Evolutionary conservation across 1,140 invertebrate species (phyloP).

Genomic region (Cydia pomonella): DNA sequence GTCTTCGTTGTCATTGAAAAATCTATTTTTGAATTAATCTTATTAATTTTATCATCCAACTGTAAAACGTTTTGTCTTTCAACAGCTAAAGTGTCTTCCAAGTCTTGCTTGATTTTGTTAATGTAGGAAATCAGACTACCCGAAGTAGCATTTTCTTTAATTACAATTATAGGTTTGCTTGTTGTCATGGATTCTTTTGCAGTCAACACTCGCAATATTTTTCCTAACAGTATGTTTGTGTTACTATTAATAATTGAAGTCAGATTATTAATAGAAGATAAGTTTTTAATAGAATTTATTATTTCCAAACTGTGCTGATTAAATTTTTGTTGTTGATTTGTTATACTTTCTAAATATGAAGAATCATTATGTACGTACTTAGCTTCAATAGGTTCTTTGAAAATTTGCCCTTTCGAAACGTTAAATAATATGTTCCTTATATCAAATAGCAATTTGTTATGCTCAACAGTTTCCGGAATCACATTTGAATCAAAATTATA

Average conservation of each 20-base stretch:
- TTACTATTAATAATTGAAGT: slow-evolving; percentile 34
- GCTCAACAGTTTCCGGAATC: not conserved
- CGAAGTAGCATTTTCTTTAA: slow-evolving; percentile 33
- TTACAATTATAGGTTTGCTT: slow-evolving; percentile 8
- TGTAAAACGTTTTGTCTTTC: slow-evolving; percentile 44
- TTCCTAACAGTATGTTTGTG: slow-evolving; percentile 42
- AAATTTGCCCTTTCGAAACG: slow-evolving; percentile 18
- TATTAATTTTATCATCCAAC: slow-evolving; percentile 39
- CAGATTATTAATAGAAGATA: slow-evolving; percentile 36
- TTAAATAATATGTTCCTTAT: slow-evolving; percentile 35
- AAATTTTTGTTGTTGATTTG: not conserved
- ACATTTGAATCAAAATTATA: not conserved
- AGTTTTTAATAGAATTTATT: not conserved
- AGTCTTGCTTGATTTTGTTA: slow-evolving; percentile 41
- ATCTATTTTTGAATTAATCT: slow-evolving; percentile 32
- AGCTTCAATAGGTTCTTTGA: not conserved
- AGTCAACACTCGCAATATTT: slow-evolving; percentile 37
- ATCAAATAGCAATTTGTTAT: slow-evolving; percentile 31
- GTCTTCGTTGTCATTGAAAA: slow-evolving; percentile 5
- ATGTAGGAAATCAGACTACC: slow-evolving; percentile 39
- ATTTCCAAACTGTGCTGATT: not conserved
- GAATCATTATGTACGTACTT: not conserved
- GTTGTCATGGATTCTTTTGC: slow-evolving; percentile 27
- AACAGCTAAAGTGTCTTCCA: slow-evolving; percentile 39
- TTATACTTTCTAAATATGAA: slow-evolving; percentile 2